Percentiles rank a stretch among this genome's conserved stretches.
Conservation (phyloP, 2,113 vertebrate species). For the Colistium nudipinnis region DNA sequence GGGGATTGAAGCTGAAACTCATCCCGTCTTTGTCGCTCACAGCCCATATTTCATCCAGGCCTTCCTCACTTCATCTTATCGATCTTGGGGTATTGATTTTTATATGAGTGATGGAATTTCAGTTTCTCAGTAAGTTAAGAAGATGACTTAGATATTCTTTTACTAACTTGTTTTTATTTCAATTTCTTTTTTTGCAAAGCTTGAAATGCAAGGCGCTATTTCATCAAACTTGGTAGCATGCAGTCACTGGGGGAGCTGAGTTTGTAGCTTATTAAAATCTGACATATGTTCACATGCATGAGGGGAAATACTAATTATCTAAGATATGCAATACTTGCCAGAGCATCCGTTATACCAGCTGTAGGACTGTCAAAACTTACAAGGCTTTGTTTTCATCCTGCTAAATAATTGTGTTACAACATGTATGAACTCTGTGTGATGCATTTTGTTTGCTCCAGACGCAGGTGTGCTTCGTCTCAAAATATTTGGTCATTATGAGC, state of each 20-base stretch:
- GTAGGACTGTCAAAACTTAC: neutral
- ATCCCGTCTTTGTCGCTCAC: slow-evolving; percentile 27
- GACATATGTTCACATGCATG: slow-evolving; percentile 12
- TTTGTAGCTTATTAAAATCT: slow-evolving; percentile 28
- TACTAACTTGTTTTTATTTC: neutral
- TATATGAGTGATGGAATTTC: slow-evolving; percentile 33
- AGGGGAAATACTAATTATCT: neutral
- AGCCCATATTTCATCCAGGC: slow-evolving; percentile 32
- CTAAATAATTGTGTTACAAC: neutral
- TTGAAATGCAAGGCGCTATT: slow-evolving; percentile 4
- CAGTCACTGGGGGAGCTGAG: neutral
- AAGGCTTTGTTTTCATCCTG: neutral
- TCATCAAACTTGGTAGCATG: neutral
- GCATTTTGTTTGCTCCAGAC: no score
- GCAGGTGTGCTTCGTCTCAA: no score
- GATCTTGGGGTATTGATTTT: slow-evolving; percentile 55
- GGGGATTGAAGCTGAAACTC: slow-evolving; percentile 11
- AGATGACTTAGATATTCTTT: slow-evolving; percentile 29
- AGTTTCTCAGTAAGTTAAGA: slow-evolving; percentile 22
- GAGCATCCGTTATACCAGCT: neutral
- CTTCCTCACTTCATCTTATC: slow-evolving; percentile 35
- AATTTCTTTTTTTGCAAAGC: slow-evolving; percentile 7
- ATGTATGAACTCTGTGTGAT: neutral
- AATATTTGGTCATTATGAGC: no score
- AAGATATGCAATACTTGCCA: neutral